A percentile compares a stretch with the other conserved stretches of the same genome.
Evolutionary conservation across 2,113 vertebrate species (phyloP).

Genomic region (Puntigrus tetrazona): DNA sequence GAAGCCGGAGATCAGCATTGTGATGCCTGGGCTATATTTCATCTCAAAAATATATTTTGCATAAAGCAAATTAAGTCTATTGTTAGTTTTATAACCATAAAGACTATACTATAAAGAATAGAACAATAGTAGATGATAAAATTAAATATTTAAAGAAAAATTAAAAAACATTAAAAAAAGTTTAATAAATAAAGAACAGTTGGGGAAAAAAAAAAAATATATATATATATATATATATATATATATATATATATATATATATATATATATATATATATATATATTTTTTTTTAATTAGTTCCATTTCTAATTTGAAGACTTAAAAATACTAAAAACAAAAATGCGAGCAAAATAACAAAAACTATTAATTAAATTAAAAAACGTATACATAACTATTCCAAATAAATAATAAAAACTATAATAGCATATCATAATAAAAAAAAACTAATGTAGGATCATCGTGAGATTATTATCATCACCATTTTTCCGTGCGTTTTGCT

Average conservation of each 20-base stretch:
- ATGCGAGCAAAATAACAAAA: neutral
- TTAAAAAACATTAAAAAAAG: no score
- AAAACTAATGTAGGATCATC: neutral
- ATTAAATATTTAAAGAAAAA: neutral
- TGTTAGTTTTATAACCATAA: no score
- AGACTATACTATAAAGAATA: neutral
- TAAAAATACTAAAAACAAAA: neutral
- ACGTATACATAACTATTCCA: neutral
- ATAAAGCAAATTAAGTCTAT: neutral
- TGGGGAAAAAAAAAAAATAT: no score
- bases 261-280: no score
- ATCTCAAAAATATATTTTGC: neutral
- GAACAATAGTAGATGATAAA: neutral
- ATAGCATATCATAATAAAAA: neutral
- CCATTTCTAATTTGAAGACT: neutral
- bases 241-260: no score
- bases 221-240: no score
- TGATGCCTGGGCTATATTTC: neutral
- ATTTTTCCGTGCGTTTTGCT: neutral
- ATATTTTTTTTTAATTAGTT: neutral
- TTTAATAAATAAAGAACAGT: no score
- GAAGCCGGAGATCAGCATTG: neutral
- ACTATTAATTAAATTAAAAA: neutral
- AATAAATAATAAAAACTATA: neutral
- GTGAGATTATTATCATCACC: neutral